Conservation (phyloP, 2,113 vertebrate genomes). For the Apus apus region DNA sequence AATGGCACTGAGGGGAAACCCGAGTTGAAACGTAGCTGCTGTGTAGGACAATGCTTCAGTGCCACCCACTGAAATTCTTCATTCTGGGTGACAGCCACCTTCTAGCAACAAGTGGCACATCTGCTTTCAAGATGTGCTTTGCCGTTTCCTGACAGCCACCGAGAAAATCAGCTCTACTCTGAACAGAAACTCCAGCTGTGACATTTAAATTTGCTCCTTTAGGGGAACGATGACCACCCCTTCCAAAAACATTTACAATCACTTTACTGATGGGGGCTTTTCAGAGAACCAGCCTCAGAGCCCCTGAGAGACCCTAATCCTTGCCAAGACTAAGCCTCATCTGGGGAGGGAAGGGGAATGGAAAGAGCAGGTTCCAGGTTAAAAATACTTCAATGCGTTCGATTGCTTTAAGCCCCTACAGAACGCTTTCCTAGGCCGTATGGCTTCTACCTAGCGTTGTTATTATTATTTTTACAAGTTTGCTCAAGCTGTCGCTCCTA, state of each 20-base stretch:
- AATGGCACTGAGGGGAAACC: not conserved
- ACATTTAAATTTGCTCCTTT: not conserved
- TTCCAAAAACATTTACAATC: not conserved
- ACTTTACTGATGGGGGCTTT: not conserved
- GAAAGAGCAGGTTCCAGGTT: not conserved
- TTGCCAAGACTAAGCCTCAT: not conserved
- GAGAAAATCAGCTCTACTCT: not conserved
- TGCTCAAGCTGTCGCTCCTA: not conserved
- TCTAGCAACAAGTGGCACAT: constrained; percentile 63
- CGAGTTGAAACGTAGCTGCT: not conserved
- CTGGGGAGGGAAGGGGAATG: not conserved
- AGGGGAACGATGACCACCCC: not conserved
- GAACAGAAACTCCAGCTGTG: not conserved
- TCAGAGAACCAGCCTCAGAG: not conserved
- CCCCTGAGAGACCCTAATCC: not conserved
- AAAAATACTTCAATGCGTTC: not conserved
- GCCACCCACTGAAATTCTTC: not conserved
- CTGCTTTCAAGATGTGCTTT: constrained; percentile 27
- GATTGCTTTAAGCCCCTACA: not conserved
- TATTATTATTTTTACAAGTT: not conserved
- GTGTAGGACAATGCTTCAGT: not conserved
- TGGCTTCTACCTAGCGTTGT: not conserved
- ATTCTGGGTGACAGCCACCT: not conserved
- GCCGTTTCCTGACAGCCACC: not conserved
- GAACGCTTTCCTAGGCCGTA: not conserved